Base-by-base conservation (phyloP, 1,140 invertebrate genomes). In the Luehdorfia chinensis region DNA sequence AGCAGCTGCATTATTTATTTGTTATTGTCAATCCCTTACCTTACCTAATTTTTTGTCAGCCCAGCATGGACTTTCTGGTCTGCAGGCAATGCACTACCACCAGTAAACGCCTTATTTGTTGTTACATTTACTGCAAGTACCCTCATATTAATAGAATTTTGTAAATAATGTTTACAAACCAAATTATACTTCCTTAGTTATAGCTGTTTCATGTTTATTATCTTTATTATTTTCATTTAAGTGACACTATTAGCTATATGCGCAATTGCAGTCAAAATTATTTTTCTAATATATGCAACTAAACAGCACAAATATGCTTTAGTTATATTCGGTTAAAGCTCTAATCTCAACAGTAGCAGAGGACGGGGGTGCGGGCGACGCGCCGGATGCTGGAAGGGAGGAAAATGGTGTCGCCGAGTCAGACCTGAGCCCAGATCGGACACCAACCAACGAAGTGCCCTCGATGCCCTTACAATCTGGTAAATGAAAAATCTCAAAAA, bases 401-500 rank as follows among this genome's bases (percentile, higher is more conserved):
- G 63, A 15, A 59, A 60, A 19, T 76, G 75, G 70, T 84, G 75
- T 70, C 73, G 76, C 43, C 75, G 83, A 75, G 62, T 65, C 50
- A 68, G 71, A 80, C 47, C 69, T 78, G 83, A 87, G 75, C 66
- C 79, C 83, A 57, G 75, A 80, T 57, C 59, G 74, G 72, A 86
- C 83, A 21, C 83, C 75, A 57, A 83, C 85, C 81, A 83, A 84
- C 77, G 81, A 84, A 58, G 65, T 51, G 49, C 80, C 80, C 58
- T 88, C 80, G 80, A 70, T 62, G 74, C 81, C 73, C 86, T 83
- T 78, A 78, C 75, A 73, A 75, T 84, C 72, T 81, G 81, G 74
- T 84, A 47, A 55, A 15, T 5, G 41, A 44, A 27, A 21, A 21
- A 21, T 21, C 19, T 21, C 2, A 21, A 21, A 2, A 21, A n/a